Evolutionary conservation across 2,797 vertebrate genomes (phyloP).

Genomic region (Taenioides sp.): DNA sequence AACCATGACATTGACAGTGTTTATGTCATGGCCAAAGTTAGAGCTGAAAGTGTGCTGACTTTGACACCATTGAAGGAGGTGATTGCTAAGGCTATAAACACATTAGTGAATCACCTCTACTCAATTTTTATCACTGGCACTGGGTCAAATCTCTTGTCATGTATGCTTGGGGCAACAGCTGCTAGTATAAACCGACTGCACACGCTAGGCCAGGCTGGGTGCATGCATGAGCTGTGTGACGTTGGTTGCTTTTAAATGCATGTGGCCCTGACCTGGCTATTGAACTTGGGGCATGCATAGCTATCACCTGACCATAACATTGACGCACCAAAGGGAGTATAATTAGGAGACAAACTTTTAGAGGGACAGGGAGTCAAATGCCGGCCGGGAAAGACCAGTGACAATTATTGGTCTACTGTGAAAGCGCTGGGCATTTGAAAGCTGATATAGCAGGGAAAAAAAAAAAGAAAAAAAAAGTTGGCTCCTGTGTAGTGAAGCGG

Average conservation of each 20-base stretch:
- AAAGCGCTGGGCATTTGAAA: neutral
- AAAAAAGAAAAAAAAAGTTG: no score
- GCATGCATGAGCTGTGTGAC: constrained; percentile 29
- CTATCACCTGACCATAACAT: constrained; percentile 27
- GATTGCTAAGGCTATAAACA: constrained; percentile 44
- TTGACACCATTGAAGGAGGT: constrained; percentile 36
- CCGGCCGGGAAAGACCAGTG: neutral
- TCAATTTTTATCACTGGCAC: constrained; percentile 50
- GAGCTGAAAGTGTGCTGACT: constrained; percentile 26
- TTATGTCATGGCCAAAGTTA: constrained; percentile 23
- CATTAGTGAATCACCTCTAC: constrained; percentile 32
- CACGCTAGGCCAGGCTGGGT: constrained; percentile 13
- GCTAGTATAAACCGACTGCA: constrained; percentile 35
- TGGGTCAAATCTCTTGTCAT: constrained; percentile 32
- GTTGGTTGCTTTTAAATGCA: constrained; percentile 27
- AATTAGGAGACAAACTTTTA: constrained; percentile 51
- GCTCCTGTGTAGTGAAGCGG: no score
- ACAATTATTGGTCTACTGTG: neutral
- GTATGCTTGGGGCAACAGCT: constrained; percentile 47
- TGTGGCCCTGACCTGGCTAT: constrained; percentile 38
- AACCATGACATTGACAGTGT: neutral
- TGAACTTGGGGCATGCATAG: constrained; percentile 37
- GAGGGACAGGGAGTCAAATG: constrained; percentile 22
- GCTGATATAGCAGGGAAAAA: neutral
- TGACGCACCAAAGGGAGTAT: constrained; percentile 34